A percentile compares a stretch with the other conserved stretches of the same genome.
These are phyloP conservation scores for Menura novaehollandiae DNA, from an alignment of 2,113 vertebrate genomes.

Conservation along the genomic window DNA sequence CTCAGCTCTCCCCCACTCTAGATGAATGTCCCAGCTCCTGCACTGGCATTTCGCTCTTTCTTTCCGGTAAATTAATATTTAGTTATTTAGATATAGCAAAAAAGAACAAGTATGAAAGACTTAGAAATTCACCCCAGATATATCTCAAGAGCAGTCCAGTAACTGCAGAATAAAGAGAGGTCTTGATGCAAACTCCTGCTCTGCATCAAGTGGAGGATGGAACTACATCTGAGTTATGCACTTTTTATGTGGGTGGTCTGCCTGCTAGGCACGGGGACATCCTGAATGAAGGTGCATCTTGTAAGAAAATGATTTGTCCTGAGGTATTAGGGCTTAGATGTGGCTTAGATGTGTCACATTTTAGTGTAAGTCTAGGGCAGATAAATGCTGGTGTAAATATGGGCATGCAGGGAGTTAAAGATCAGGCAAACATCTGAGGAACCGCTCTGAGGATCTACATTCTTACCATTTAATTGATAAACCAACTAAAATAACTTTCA, in stretches of 20 bases:
- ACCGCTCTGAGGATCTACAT: background rate
- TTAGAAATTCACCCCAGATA: background rate
- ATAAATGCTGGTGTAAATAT: background rate
- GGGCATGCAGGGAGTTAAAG: background rate
- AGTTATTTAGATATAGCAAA: background rate
- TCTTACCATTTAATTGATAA: background rate
- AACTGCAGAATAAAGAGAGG: background rate
- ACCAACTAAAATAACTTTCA: background rate
- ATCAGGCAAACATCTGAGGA: background rate
- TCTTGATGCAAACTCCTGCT: background rate
- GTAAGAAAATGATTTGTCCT: background rate
- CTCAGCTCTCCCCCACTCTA: background rate
- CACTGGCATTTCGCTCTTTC: background rate
- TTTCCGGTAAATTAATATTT: background rate
- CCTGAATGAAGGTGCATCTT: background rate
- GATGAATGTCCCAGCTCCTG: background rate
- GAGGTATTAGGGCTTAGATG: background rate
- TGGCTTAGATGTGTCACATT: background rate
- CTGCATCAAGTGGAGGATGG: background rate
- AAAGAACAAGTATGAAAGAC: background rate
- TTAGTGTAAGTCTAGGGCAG: background rate
- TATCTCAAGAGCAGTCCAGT: background rate
- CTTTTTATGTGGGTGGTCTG: background rate
- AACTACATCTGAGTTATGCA: background rate
- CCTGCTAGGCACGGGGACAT: rapidly evolving